Percentiles rank a stretch among this genome's conserved stretches.
These are phyloP conservation scores for Threskiornis aethiopicus DNA, from an alignment of 2,797 vertebrate genomes.

Conservation along the genomic window DNA sequence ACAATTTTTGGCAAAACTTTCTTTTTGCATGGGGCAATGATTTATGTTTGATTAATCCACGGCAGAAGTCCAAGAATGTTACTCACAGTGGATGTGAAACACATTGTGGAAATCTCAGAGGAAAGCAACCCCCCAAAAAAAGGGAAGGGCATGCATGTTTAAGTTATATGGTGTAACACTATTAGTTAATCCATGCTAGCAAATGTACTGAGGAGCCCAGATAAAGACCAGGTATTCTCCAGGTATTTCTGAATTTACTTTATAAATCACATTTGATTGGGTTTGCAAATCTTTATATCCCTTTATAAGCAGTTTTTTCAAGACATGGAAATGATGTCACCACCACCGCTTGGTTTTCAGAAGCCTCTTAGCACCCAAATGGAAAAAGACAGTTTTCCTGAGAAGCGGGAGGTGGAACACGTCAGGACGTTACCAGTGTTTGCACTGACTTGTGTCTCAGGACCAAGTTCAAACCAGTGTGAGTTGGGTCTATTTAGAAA, in stretches of 20 bases:
- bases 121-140: neutral
- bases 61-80: constrained; percentile 23
- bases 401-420: neutral
- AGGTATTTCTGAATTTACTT: neutral
- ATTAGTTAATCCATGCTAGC: neutral
- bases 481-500: neutral
- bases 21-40: neutral
- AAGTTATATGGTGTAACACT: neutral
- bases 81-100: constrained; percentile 8
- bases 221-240: neutral
- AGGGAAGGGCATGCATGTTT: neutral
- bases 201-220: neutral
- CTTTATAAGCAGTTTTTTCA: neutral
- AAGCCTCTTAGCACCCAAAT: neutral
- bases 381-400: neutral
- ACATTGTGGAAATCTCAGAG: neutral
- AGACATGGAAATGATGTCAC: neutral
- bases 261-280: neutral
- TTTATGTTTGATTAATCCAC: constrained; percentile 30
- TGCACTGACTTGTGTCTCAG: neutral
- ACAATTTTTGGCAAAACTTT: constrained; percentile 13
- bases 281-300: neutral
- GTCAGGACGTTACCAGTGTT: neutral
- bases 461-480: neutral
- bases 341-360: neutral